phyloP scores from a whole-genome alignment of 30 jellyfish, hydroid and myxozoan species.

The Chironex yamaguchii region DNA sequence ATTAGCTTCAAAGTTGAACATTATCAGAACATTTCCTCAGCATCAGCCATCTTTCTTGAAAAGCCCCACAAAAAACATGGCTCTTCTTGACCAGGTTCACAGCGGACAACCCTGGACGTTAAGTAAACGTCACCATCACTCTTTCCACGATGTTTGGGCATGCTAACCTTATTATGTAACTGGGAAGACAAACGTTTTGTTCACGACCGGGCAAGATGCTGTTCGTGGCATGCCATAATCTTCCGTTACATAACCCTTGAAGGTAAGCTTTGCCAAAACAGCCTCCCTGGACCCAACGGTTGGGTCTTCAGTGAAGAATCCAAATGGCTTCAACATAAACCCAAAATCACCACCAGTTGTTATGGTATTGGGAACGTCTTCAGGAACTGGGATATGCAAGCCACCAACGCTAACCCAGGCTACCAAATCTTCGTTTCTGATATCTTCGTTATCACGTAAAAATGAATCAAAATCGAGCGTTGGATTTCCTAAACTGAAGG shows the following conservation, averaged over 20 bases:
- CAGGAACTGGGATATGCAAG: conserved; percentile 80
- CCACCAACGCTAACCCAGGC: conserved; percentile 88
- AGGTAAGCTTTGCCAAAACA: conserved; percentile 17
- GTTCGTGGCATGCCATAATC: background rate
- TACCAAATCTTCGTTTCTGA: conserved; percentile 72
- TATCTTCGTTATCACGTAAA: conserved; percentile 57
- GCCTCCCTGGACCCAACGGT: conserved; percentile 74
- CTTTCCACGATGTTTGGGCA: no score
- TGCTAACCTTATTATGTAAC: no score
- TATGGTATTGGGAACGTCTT: conserved; percentile 77
- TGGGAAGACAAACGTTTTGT: no score
- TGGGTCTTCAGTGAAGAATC: conserved; percentile 83
- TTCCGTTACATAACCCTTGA: conserved; percentile 48
- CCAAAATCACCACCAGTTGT: conserved; percentile 69
- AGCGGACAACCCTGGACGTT: no score
- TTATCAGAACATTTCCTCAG: no score
- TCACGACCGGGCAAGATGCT: background rate
- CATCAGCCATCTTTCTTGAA: no score
- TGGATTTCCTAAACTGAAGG: conserved; percentile 74
- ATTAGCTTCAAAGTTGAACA: no score
- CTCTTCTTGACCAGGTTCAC: no score
- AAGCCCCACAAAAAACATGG: no score
- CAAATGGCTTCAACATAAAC: conserved; percentile 73
- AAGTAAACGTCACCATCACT: no score
- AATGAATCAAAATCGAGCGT: conserved; percentile 63